Conservation (phyloP, 2,113 vertebrate species). For the Odontophorus gujanensis region DNA sequence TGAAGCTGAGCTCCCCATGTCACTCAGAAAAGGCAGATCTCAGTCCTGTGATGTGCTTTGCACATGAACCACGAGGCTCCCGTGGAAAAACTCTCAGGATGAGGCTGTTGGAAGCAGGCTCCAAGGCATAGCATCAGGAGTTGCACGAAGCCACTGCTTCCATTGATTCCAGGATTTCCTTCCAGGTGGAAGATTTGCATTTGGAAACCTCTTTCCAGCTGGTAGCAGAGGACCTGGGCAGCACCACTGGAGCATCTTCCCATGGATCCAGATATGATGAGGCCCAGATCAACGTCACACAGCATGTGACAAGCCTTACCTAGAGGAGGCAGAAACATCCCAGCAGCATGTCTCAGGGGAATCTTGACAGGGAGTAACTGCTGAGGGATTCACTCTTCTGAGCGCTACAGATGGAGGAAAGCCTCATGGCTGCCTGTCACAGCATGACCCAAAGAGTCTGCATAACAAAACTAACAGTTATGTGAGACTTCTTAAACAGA, state of each 20-base stretch:
- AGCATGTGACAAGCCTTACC: neutral
- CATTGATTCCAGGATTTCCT: neutral
- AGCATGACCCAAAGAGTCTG: neutral
- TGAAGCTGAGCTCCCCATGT: neutral
- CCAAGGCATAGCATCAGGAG: neutral
- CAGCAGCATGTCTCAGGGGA: neutral
- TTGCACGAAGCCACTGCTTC: neutral
- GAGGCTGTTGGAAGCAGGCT: neutral
- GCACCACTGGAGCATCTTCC: neutral
- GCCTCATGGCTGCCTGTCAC: neutral
- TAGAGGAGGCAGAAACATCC: neutral
- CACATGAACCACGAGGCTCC: neutral
- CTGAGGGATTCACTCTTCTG: neutral
- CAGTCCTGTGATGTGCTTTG: neutral
- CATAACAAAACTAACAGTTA: neutral
- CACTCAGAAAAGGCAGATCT: neutral
- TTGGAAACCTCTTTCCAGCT: neutral
- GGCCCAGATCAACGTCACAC: neutral
- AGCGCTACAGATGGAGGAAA: neutral
- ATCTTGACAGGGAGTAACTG: neutral
- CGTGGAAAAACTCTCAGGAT: neutral
- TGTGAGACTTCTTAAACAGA: neutral
- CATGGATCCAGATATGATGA: neutral
- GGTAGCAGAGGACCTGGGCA: neutral
- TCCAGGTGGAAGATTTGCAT: neutral